A percentile compares a stretch with the other conserved stretches of the same genome.
Evolutionary conservation across 2,888 invertebrate genomes (phyloP).

Genomic region (Drosophila stalkeri): DNA sequence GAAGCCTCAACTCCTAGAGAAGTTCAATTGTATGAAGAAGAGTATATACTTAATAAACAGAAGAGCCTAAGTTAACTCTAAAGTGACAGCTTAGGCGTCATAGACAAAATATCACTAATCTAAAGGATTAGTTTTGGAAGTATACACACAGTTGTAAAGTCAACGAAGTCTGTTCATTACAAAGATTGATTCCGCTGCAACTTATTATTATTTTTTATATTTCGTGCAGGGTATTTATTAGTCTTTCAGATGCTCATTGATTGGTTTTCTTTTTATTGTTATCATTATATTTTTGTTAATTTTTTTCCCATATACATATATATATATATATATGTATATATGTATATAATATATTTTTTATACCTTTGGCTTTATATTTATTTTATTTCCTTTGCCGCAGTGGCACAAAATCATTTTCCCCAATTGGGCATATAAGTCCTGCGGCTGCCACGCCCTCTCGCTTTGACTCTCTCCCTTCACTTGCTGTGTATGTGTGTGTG

Average conservation of each 20-base stretch:
- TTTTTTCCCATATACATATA: constrained; percentile 15
- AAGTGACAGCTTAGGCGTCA: not conserved
- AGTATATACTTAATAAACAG: too few relatives aligned
- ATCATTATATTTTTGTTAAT: constrained; percentile 18
- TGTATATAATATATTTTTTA: constrained; percentile 14
- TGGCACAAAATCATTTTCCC: constrained; percentile 78
- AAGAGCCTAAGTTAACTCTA: too few relatives aligned
- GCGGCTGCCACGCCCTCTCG: constrained; percentile 37
- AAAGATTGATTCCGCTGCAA: too few relatives aligned
- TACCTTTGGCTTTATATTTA: constrained; percentile 26
- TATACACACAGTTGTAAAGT: not conserved
- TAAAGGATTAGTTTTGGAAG: too few relatives aligned
- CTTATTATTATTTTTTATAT: not conserved
- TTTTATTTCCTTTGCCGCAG: constrained; percentile 69
- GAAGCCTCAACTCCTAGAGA: too few relatives aligned
- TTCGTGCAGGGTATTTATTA: not conserved
- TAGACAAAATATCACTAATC: not conserved
- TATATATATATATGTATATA: constrained; percentile 5
- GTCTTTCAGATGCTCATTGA: not conserved
- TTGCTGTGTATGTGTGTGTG: constrained; percentile 8
- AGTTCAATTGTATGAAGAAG: too few relatives aligned
- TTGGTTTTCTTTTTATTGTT: constrained; percentile 7
- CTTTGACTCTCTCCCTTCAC: not conserved
- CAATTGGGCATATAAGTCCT: constrained; percentile 78
- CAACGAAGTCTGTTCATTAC: too few relatives aligned